Base-by-base conservation (phyloP, 1,140 invertebrate genomes). In the Vollenhovia emeryi region DNA sequence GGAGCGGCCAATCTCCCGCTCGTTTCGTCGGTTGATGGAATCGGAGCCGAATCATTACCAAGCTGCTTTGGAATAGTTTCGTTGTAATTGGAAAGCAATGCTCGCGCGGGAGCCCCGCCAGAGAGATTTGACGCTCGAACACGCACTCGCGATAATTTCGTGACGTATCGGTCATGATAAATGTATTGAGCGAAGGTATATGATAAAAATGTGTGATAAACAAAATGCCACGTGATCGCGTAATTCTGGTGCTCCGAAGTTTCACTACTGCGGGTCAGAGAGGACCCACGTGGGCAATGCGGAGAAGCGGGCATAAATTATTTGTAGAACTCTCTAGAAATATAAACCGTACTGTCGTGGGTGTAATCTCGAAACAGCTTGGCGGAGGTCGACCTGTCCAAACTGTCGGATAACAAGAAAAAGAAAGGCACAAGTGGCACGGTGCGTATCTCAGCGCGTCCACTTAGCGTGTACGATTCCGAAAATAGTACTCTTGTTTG, bases 71-170 rank as follows among this genome's bases (percentile, higher is more conserved):
- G 40, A 64, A 48, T 33, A 78, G 57, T 64, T 43, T 59, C 71
- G 24, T 36, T 27, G 30, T 48, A 76, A 76, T 76, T 76, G 27
- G 74, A 76, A 76, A 76, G 74, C 74, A 40, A 76, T 13, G 74
- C 24, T 59, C 6, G 36, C 8, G 33, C 21, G 18, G 3, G 9
- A 45, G n/a, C 21, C 64, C 2, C 24, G 18, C 13, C 27, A 27
- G 40, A 76, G 27, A 59, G 59, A 76, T 62, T 33, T 18, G 55
- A 24, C 21, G 55, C 30, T 59, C 52, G 21, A n/a, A 21, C 15
- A 8, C n/a, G n/a, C 15, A 15, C 9, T 74, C 21, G 13, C 33
- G 8, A 24, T 55, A 13, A 52, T 55, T 24, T 74, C 2, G 8
- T 18, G 4, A 2, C 33, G 30, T 18, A 27, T 36, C 11, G 68